Percentiles rank a stretch among this genome's conserved stretches.
Evolutionary conservation across 2,888 invertebrate genomes (phyloP).

Genomic region (Agrotis exclamationis): DNA sequence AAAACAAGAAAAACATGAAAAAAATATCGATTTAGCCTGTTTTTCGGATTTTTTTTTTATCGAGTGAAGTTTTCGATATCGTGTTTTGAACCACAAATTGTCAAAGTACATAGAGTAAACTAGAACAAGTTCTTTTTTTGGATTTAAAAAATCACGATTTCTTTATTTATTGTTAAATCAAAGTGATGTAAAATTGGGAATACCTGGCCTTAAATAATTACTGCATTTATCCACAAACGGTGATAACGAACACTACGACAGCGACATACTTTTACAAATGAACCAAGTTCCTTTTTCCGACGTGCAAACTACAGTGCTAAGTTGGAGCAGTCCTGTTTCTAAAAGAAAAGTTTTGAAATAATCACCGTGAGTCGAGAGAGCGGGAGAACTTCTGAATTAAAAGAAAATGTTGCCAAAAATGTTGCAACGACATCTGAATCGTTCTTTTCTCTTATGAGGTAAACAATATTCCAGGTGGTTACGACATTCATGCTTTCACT

Average conservation of each 20-base stretch:
- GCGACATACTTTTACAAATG: constrained; percentile 40
- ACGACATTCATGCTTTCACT: constrained; percentile 24
- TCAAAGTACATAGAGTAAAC: too few species aligned
- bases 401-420: constrained; percentile 77
- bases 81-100: too few species aligned
- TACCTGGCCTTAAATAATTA: too few species aligned
- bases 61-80: too few species aligned
- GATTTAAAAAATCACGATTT: too few species aligned
- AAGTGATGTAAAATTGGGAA: too few species aligned
- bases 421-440: constrained; percentile 68
- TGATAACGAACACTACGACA: constrained; percentile 58
- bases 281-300: constrained; percentile 62
- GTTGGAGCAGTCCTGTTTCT: constrained; percentile 62
- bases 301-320: constrained; percentile 64
- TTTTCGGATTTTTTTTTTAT: too few species aligned
- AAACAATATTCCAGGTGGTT: constrained; percentile 36
- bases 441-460: constrained; percentile 32
- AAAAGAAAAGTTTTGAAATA: constrained; percentile 73
- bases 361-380: constrained; percentile 66
- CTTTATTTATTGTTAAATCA: too few species aligned
- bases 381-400: constrained; percentile 78
- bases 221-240: constrained; percentile 48
- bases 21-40: too few species aligned
- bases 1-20: too few species aligned
- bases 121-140: too few species aligned